Conservation (phyloP, 1,140 invertebrate genomes). For the Drosophila erecta region DNA sequence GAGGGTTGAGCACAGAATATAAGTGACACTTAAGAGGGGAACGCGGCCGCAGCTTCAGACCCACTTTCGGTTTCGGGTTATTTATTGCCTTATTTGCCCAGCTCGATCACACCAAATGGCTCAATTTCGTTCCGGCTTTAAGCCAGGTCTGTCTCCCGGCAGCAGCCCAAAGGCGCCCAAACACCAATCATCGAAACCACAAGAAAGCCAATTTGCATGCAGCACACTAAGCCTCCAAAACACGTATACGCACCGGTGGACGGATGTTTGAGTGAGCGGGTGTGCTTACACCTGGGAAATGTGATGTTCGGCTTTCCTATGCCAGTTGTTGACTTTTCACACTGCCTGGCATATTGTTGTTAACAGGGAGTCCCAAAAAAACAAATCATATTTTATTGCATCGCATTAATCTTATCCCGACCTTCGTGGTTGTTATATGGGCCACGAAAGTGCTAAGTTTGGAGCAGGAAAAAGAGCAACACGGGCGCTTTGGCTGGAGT, state of each 20-base stretch:
- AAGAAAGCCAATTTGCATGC: constrained; percentile 75
- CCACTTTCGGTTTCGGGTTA: constrained; percentile 47
- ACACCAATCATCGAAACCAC: constrained; percentile 62
- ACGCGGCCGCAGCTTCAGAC: constrained; percentile 27
- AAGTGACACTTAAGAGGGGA: constrained; percentile 12
- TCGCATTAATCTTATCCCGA: constrained; percentile 72
- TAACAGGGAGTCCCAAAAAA: constrained; percentile 44
- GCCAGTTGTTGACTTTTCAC: constrained; percentile 74
- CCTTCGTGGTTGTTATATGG: constrained; percentile 27
- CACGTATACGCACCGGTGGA: constrained; percentile 28
- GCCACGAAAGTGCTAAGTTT: constrained; percentile 62
- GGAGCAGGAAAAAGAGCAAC: constrained; percentile 23
- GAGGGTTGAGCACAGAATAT: constrained; percentile 26
- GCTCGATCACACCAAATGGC: constrained; percentile 47
- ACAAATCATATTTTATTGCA: constrained; percentile 82
- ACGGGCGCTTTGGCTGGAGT: not conserved
- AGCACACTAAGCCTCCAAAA: constrained; percentile 42
- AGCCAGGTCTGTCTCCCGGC: not conserved
- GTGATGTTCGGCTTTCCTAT: constrained; percentile 55
- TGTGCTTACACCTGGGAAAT: constrained; percentile 44
- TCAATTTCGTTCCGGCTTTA: constrained; percentile 60
- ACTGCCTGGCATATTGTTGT: constrained; percentile 46
- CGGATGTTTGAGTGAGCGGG: not conserved
- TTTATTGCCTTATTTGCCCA: constrained; percentile 59
- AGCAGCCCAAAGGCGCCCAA: constrained; percentile 13